Evolutionary conservation across 2,113 vertebrate genomes (phyloP), one percentile per base, ranked within the genome.

Genomic region (Pelmatolapia mariae): DNA sequence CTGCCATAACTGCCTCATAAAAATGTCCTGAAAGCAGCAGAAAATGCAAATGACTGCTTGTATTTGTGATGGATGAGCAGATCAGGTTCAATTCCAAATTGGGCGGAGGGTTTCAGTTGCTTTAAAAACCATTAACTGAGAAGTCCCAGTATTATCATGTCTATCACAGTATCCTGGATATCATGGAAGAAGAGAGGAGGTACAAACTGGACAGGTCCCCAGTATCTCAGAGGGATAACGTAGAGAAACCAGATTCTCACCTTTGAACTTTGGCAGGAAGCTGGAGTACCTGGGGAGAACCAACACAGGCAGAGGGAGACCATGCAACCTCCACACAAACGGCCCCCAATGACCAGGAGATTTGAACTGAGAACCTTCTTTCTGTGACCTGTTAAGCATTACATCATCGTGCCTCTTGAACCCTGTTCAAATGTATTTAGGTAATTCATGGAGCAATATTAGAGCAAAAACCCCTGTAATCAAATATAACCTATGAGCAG

Each of bases 361-460:
- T 76, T 29, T 76, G 40, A 47, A 29, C 22, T 18, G 40, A 47
- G 6, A 4, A 76, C 15, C 40, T 76, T 47, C 40, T 76, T 76
- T 45, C 40, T 1, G 40, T 10, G 22, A 26, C n/a, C 12, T 71
- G 36, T 9, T 22, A 43, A 68, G 33, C 61, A 36, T 66, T 66
- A n/a, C 61, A n/a, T 22, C 19, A 66, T 0, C 1, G 0, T 2
- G 0, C n/a, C n/a, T 24, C 36, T 24, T 43, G 12, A 71, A 24
- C 66, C 43, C 68, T 45, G 40, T 18, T 76, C 22, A 76, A 10
- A 26, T 47, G 6, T 7, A 29, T 26, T 47, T 45, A 45, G 22
- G 15, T 29, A 26, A 45, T 11, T 22, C 22, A 38, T 12, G 33
- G 0, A 66, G 12, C 0, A 71, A 43, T 43, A 43, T 43, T 71